These are phyloP conservation scores for Chloroceryle amazona DNA, from an alignment of 2,797 vertebrate genomes.

Conservation along the genomic window DNA sequence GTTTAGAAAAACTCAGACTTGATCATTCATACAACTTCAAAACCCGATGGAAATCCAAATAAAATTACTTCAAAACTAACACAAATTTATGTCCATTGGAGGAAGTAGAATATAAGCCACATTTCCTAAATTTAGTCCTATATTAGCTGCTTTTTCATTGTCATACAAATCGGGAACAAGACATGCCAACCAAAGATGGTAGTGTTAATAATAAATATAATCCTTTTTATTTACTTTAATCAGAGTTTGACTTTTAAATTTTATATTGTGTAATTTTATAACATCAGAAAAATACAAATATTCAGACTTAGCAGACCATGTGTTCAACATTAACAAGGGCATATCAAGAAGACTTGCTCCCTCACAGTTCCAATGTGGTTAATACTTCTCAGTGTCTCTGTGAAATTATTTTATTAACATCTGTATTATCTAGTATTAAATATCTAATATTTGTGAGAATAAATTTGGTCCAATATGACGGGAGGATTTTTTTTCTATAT, in stretches of 20 bases:
- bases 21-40: not conserved
- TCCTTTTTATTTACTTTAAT: not conserved
- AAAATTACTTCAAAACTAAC: not conserved
- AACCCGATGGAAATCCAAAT: not conserved
- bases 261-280: not conserved
- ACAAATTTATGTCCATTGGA: not conserved
- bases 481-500: not conserved
- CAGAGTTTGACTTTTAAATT: not conserved
- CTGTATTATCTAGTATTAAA: not conserved
- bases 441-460: not conserved
- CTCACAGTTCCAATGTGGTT: not conserved
- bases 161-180: not conserved
- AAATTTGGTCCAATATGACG: not conserved
- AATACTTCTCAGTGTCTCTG: not conserved
- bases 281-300: not conserved
- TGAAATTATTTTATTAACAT: not conserved
- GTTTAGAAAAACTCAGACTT: not conserved
- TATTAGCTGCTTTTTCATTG: not conserved
- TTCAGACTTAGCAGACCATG: not conserved
- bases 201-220: not conserved
- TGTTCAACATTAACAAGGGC: not conserved
- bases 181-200: not conserved
- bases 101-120: not conserved
- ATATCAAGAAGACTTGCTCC: not conserved
- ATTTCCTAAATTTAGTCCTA: not conserved